These are phyloP conservation scores for Ivindomyrus marchei DNA, from an alignment of 2,113 vertebrate species.

Conservation along the genomic window DNA sequence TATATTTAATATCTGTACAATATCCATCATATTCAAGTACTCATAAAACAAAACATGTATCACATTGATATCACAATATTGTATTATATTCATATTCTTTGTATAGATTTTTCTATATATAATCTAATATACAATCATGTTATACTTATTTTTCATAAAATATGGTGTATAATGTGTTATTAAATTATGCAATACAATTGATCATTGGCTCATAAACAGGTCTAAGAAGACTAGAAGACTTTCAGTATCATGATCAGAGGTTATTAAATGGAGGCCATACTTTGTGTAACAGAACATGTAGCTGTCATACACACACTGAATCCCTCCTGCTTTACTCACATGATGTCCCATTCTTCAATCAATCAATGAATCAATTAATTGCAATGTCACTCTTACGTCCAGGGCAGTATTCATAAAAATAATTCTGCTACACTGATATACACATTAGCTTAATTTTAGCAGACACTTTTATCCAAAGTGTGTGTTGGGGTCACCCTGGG, in stretches of 20 bases:
- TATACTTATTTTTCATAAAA: not conserved
- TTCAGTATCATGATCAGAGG: not conserved
- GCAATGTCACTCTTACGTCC: not conserved
- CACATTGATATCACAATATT: too few species aligned
- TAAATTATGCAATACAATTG: not conserved
- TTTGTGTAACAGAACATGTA: not conserved
- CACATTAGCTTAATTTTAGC: too few species aligned
- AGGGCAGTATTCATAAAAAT: too few species aligned
- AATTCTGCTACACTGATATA: too few species aligned
- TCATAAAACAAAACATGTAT: not conserved
- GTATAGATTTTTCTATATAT: not conserved
- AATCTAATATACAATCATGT: not conserved
- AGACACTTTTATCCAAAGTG: too few species aligned
- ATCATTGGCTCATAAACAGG: not conserved
- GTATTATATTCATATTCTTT: not conserved
- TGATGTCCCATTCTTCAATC: not conserved
- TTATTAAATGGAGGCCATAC: not conserved
- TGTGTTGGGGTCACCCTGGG: too few species aligned
- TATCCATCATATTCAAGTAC: not conserved
- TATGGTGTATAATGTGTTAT: not conserved
- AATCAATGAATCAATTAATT: not conserved
- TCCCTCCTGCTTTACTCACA: not conserved
- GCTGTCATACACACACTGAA: not conserved
- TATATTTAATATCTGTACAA: not conserved
- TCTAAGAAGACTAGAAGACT: too few species aligned